Evolutionary conservation across 2,113 vertebrate species (phyloP), one percentile per base, ranked within the genome.

Genomic region (Paralichthys olivaceus): DNA sequence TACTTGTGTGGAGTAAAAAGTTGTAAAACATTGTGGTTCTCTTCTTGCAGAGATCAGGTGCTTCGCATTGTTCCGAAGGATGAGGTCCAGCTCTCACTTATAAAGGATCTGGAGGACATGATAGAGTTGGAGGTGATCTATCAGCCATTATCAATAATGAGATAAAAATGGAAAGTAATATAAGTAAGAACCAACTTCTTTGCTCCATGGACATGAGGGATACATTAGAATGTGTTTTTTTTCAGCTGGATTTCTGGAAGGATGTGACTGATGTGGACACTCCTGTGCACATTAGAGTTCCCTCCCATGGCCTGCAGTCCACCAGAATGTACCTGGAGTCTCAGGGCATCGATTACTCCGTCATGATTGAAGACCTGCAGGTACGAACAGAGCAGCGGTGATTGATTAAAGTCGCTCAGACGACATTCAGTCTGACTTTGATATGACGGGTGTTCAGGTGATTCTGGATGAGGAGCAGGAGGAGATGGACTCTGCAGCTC

Each of bases 351-450:
- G 57, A 90, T 23, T 97, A 95, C 80, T 88, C 85, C 5, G 0
- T 95, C 91, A 96, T 96, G 95, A 96, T 99, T 0, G 19, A 95
- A 55, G 94, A 99, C 0, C 67, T 99, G 75, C 97, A 98, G 97
- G 97, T 99, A 79, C 0, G 15, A 59, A 49, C 19, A 49, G 43
- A 17, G 15, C 45, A 49, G 15, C 45, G 7, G 45, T 19, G 15
- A 19, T 17, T n/a, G 6, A 53, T n/a, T 15, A 15, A 53, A 20
- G n/a, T 5, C 5, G 7, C 49, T n/a, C 6, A 53, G 20, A 53
- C 2, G n/a, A 53, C 6, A 1, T 53, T 9, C 20, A 8, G 19
- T 13, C 53, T 23, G 22, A 55, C 19, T 6, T n/a, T 11, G 0
- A 14, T 56, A 20, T 34, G 4, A 2, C 7, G 62, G 22, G 43